Evolutionary conservation across 2,888 invertebrate species (phyloP), one percentile per base, ranked within the genome.

Genomic region (Steinernema carpocapsae): DNA sequence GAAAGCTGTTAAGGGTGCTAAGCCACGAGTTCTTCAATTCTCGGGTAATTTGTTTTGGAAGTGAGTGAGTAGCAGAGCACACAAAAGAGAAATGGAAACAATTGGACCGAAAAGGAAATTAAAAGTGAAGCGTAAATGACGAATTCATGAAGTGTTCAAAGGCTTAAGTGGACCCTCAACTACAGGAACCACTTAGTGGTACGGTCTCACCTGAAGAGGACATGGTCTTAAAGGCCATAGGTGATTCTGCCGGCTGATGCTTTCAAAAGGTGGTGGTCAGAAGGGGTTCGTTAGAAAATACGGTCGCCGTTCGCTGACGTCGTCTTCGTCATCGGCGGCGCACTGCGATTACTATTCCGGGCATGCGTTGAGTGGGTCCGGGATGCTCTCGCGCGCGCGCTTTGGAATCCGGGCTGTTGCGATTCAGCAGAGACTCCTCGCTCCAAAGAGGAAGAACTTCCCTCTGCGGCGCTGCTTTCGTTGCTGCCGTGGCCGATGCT

Each of bases 171-270:
- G 64, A 17, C 26, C 2, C 64, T 10, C 2, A 26, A 22, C 17
- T 12, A 29, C 4, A 48, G 48, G 32, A 64, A 64, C 37, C 64
- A 37, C 14, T 32, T 29, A 10, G 1, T 29, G 17, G 17, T 12
- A 17, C 1, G 29, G 64, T 26, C 64, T 64, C 32, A 64, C 64
- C 64, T 64, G 64, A 26, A 12, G 64, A 64, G 64, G 64, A 64
- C 64, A 64, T 64, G 64, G 64, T 64, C 29, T 32, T 64, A 64
- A 64, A 64, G 2, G 29, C 64, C 64, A 64, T 64, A 29, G 64
- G 32, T 64, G 26, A 56, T 22, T 22, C 24, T 10, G 56, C 7
- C 37, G 3, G 37, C 37, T 37, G 37, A 37, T 37, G 37, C 37
- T n/a, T n/a, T n/a, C 37, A 10, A 37, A 37, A 37, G 37, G 37